These are phyloP conservation scores for Corynorhinus townsendii DNA, from an alignment of 2,113 vertebrate genomes.

Conservation along the genomic window DNA sequence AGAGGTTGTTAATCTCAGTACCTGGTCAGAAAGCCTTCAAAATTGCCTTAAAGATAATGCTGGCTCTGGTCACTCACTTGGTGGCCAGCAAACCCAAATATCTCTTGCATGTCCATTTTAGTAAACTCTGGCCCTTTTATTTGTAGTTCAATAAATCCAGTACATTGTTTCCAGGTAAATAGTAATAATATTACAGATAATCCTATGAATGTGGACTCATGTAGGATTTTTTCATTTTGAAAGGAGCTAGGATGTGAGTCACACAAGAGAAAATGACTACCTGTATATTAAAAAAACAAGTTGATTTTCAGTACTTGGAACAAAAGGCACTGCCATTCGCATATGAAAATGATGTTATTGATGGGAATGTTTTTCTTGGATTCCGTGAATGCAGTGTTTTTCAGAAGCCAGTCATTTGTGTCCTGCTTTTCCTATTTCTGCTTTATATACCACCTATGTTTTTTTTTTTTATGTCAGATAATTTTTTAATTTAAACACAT, in stretches of 20 bases:
- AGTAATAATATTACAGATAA: background rate
- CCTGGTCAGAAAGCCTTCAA: background rate
- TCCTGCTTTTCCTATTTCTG: background rate
- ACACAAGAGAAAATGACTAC: background rate
- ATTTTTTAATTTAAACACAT: constrained; percentile 6
- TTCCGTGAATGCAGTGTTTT: background rate
- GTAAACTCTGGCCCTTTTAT: background rate
- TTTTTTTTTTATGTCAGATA: constrained; percentile 37
- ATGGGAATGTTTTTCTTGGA: background rate
- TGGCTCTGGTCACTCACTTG: background rate
- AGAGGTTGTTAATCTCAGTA: background rate
- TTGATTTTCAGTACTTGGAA: background rate
- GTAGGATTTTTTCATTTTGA: background rate
- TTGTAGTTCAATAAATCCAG: background rate
- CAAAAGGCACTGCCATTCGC: background rate
- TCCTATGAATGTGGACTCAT: background rate
- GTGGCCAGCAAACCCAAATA: background rate
- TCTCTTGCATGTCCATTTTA: background rate
- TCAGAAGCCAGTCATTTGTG: background rate
- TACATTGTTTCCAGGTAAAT: background rate
- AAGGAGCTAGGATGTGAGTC: background rate
- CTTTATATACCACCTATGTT: background rate
- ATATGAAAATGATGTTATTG: background rate
- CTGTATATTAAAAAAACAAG: background rate
- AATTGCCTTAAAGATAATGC: background rate